phyloP scores from a whole-genome alignment of 2,113 vertebrate genomes.

The Cryptotis parvus region DNA sequence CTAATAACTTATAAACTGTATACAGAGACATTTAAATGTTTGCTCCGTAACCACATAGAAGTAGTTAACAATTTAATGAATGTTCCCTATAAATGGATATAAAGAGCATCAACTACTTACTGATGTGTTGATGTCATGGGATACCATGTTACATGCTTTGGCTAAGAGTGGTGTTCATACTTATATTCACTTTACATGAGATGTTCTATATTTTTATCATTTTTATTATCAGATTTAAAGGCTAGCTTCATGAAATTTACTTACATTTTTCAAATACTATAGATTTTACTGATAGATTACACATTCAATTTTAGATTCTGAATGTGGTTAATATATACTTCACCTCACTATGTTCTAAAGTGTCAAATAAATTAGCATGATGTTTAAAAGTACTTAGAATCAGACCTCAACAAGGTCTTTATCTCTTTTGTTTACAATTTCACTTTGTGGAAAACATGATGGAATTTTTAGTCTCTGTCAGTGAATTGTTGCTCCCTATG shows the following conservation, averaged over 20 bases:
- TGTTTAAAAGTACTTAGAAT: too few relatives aligned
- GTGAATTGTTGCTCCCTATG: not conserved
- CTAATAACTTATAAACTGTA: not conserved
- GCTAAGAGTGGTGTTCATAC: too few relatives aligned
- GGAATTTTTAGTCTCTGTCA: accelerated
- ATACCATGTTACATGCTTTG: too few relatives aligned
- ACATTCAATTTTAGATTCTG: too few relatives aligned
- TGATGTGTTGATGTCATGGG: too few relatives aligned
- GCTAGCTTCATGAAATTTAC: too few relatives aligned
- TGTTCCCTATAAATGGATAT: not conserved
- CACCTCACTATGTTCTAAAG: not conserved
- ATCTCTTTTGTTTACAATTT: too few relatives aligned
- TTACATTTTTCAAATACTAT: too few relatives aligned
- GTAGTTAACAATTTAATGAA: not conserved
- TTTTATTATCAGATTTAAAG: too few relatives aligned
- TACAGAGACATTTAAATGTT: not conserved
- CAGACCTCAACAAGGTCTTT: too few relatives aligned
- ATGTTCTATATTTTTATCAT: too few relatives aligned
- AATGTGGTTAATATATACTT: not conserved
- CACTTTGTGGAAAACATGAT: not conserved
- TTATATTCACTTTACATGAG: not conserved
- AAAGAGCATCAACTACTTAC: not conserved
- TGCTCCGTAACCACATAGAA: not conserved
- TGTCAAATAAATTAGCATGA: not conserved
- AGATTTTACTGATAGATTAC: too few relatives aligned